Percentiles rank a stretch among this genome's conserved stretches.
phyloP scores from a whole-genome alignment of 2,888 invertebrate genomes.

The Drosophila paucipuncta region DNA sequence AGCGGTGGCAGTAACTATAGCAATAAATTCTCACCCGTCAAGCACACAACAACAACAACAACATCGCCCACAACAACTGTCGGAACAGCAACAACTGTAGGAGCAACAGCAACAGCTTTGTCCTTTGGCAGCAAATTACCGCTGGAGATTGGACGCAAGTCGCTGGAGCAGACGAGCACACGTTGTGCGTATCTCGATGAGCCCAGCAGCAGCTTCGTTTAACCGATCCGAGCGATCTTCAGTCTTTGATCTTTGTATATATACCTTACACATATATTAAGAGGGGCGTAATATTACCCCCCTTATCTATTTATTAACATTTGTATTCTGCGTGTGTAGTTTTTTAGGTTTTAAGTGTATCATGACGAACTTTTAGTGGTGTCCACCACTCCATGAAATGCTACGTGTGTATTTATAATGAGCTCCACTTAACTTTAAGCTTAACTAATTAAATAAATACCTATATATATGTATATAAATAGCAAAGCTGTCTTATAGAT shows the following conservation, averaged over 20 bases:
- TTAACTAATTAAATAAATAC: constrained; percentile 45
- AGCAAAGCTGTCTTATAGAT: background rate
- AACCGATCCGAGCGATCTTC: constrained; percentile 34
- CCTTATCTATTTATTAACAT: constrained; percentile 54
- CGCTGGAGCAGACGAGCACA: constrained; percentile 69
- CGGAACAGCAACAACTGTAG: constrained; percentile 48
- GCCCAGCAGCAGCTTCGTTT: constrained; percentile 89
- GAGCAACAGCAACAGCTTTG: constrained; percentile 38
- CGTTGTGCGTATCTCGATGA: constrained; percentile 87
- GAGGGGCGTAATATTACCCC: constrained; percentile 4
- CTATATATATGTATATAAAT: constrained; percentile 19
- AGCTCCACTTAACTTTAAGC: constrained; percentile 47
- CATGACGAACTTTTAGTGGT: constrained; percentile 53
- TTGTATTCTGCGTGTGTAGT: constrained; percentile 32
- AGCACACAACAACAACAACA: constrained; percentile 44
- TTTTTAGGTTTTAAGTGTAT: constrained; percentile 24
- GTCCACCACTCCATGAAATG: constrained; percentile 29
- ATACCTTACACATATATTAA: constrained; percentile 15
- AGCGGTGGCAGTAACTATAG: constrained; percentile 68
- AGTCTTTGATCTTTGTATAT: constrained; percentile 47
- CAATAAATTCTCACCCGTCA: constrained; percentile 61
- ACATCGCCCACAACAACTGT: constrained; percentile 37
- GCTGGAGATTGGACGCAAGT: constrained; percentile 63
- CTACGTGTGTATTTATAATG: constrained; percentile 58
- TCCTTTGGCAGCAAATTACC: constrained; percentile 78